Conservation (phyloP, 1,140 invertebrate species). For the Drosophila truncata region DNA sequence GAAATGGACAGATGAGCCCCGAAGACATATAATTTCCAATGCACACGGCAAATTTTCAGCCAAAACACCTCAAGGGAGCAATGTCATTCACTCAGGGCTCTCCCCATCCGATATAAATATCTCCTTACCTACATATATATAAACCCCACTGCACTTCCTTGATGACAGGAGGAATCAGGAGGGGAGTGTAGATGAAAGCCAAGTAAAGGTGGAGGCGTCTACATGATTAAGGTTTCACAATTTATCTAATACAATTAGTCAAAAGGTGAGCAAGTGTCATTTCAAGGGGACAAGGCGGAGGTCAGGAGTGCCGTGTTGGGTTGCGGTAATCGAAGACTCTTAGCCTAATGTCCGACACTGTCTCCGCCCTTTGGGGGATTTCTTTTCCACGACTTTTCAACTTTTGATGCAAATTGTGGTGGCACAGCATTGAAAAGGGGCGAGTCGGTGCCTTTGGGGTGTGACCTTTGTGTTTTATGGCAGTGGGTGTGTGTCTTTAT, state of each 20-base stretch:
- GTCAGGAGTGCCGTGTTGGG: conserved; percentile 19
- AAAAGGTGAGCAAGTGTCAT: conserved; percentile 60
- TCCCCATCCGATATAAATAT: neutral
- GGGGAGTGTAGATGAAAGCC: conserved; percentile 13
- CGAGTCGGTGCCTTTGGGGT: conserved; percentile 22
- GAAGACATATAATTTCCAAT: conserved; percentile 54
- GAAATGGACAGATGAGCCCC: conserved; percentile 24
- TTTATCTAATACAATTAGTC: conserved; percentile 84
- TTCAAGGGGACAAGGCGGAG: conserved; percentile 1
- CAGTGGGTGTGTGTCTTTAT: neutral
- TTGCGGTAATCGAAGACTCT: conserved; percentile 74
- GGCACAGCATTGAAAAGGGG: conserved; percentile 28
- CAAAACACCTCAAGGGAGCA: conserved; percentile 47
- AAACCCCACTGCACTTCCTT: conserved; percentile 48
- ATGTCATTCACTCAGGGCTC: conserved; percentile 30
- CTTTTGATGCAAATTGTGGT: conserved; percentile 61
- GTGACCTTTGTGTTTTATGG: conserved; percentile 44
- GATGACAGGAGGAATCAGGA: conserved; percentile 13
- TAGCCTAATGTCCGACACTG: conserved; percentile 61
- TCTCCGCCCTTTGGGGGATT: conserved; percentile 18
- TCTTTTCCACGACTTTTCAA: conserved; percentile 62
- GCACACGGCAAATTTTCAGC: conserved; percentile 51
- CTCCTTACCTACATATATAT: neutral
- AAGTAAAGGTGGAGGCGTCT: conserved; percentile 41
- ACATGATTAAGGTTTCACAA: conserved; percentile 82